A percentile compares a stretch with the other conserved stretches of the same genome.
Evolutionary conservation across 2,113 vertebrate species (phyloP).

Genomic region (Lathamus discolor): DNA sequence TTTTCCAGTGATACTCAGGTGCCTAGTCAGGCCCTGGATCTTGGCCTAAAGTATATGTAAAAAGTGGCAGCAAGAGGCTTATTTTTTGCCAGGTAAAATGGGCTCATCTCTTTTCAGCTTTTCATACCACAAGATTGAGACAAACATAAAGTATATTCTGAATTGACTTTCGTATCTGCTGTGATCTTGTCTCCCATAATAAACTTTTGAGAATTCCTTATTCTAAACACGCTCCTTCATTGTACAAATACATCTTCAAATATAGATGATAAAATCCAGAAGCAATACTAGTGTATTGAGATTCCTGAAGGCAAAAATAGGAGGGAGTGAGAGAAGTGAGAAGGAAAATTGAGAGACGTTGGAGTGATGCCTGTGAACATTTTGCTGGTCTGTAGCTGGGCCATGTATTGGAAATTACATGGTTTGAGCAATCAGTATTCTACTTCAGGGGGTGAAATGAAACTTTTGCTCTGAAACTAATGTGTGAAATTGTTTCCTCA

Average conservation of each 20-base stretch:
- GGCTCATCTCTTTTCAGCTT: neutral
- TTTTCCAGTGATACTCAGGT: neutral
- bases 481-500: neutral
- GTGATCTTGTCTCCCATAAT: neutral
- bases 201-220: neutral
- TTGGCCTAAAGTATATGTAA: neutral
- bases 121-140: neutral
- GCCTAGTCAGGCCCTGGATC: neutral
- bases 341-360: conserved; percentile 2
- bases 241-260: neutral
- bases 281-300: neutral
- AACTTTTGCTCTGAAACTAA: conserved; percentile 23
- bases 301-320: conserved; percentile 31
- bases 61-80: neutral
- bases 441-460: neutral
- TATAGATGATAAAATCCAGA: neutral
- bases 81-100: neutral
- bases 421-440: neutral
- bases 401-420: neutral
- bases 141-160: neutral
- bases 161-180: neutral
- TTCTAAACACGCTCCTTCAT: neutral
- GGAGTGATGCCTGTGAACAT: conserved; percentile 8
- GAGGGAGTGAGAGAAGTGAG: neutral
- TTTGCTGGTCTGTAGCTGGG: neutral